phyloP scores from a whole-genome alignment of 2,797 vertebrate species.

The Myiotriccus ornatus region DNA sequence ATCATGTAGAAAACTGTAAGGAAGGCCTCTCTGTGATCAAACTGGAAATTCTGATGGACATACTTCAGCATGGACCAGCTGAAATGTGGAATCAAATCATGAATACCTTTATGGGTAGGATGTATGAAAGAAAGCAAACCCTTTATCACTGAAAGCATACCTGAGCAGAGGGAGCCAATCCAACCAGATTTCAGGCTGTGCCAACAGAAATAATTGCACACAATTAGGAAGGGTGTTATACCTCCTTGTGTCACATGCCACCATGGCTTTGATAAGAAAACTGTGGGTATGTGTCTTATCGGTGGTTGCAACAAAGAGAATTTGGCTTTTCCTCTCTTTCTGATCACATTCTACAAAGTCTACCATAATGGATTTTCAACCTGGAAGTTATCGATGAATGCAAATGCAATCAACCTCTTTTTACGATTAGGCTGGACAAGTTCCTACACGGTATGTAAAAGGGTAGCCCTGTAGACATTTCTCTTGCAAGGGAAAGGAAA shows the following conservation, averaged over 20 bases:
- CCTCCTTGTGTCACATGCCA: background rate
- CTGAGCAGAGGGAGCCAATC: background rate
- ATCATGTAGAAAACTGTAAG: background rate
- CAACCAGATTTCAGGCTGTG: background rate
- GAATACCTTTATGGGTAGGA: background rate
- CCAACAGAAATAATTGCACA: background rate
- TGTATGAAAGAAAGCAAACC: background rate
- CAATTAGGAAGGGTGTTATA: background rate
- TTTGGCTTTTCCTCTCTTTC: background rate
- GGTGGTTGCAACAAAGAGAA: background rate
- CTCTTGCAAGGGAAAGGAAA: background rate
- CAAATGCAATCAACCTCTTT: background rate
- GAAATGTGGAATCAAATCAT: background rate
- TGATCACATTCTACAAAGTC: background rate
- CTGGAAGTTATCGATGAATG: background rate
- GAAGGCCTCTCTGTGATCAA: background rate
- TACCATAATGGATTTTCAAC: background rate
- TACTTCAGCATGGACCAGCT: background rate
- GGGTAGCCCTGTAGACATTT: background rate
- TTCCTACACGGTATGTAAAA: background rate
- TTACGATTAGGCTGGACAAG: background rate
- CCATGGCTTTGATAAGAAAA: background rate
- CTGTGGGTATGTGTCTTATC: background rate
- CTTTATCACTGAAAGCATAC: background rate
- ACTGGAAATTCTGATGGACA: background rate